Evolutionary conservation across 2,888 invertebrate species (phyloP).

Genomic region (Drosophila neutralis): DNA sequence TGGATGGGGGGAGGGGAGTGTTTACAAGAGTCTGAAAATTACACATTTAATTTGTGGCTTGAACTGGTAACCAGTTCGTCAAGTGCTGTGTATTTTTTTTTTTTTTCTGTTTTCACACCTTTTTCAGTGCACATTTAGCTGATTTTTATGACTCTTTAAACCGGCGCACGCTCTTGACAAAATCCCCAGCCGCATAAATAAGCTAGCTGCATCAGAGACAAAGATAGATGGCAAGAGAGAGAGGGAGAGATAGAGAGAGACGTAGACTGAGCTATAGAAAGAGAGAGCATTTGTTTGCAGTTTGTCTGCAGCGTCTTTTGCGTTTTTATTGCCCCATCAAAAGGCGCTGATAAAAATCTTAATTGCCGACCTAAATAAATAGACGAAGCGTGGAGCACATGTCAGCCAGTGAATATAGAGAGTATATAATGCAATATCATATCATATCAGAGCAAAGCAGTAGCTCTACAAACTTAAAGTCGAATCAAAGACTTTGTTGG

Average conservation of each 20-base stretch:
- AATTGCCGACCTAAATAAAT: conserved; percentile 83
- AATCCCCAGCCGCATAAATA: conserved; percentile 65
- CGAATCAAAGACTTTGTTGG: conserved; percentile 6
- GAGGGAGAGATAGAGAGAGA: conserved; percentile 8
- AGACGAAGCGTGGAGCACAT: conserved; percentile 59
- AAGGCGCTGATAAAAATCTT: conserved; percentile 79
- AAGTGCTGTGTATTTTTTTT: conserved; percentile 39
- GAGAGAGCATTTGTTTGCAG: conserved; percentile 57
- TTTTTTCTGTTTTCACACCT: conserved; percentile 60
- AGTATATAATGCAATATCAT: conserved; percentile 11
- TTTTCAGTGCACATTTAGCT: conserved; percentile 59
- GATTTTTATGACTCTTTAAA: conserved; percentile 76
- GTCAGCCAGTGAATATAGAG: conserved; percentile 24
- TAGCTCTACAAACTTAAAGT: conserved; percentile 29
- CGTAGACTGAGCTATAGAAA: not conserved
- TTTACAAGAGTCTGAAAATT: conserved; percentile 70
- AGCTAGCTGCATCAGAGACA: conserved; percentile 38
- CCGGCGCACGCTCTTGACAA: conserved; percentile 63
- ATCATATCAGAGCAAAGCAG: conserved; percentile 24
- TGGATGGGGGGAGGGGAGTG: conserved; percentile 30
- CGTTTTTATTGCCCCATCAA: conserved; percentile 80
- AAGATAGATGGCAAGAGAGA: conserved; percentile 4
- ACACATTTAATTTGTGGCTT: conserved; percentile 72
- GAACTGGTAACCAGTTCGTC: conserved; percentile 53
- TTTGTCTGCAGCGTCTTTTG: conserved; percentile 61